Conservation (phyloP, 2,888 invertebrate species). For the Limnephilus lunatus region DNA sequence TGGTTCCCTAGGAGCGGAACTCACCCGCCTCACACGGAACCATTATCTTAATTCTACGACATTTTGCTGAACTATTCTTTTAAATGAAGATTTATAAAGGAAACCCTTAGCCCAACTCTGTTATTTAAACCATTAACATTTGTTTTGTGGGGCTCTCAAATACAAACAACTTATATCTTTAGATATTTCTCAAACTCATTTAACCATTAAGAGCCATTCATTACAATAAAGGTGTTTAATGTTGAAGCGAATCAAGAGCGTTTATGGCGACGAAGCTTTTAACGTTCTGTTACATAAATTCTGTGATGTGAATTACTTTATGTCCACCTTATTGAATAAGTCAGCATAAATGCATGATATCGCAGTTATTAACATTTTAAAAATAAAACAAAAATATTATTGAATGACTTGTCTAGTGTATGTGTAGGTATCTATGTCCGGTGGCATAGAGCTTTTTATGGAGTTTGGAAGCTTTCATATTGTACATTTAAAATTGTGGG, state of each 20-base stretch:
- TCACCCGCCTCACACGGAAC: constrained; percentile 40
- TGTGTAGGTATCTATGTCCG: neutral
- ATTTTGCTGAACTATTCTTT: constrained; percentile 42
- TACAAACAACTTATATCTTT: neutral
- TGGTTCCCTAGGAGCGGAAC: constrained; percentile 48
- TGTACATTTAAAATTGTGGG: neutral
- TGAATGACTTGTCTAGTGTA: neutral
- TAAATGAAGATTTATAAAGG: constrained; percentile 29
- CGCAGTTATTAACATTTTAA: no score
- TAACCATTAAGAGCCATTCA: neutral
- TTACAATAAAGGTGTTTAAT: neutral
- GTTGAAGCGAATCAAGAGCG: no score
- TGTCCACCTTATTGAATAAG: no score
- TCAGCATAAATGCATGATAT: no score
- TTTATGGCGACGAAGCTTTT: no score
- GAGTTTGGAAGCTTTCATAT: neutral
- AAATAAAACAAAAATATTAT: neutral
- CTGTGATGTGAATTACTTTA: no score
- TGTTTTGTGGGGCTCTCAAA: neutral
- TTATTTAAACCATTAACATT: neutral
- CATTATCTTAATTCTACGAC: constrained; percentile 44
- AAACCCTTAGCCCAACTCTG: neutral
- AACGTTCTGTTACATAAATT: no score
- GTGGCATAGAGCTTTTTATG: neutral
- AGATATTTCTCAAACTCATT: neutral